These are phyloP conservation scores for Brachynemurus nebulosus DNA, from an alignment of 2,888 invertebrate species.

Conservation along the genomic window DNA sequence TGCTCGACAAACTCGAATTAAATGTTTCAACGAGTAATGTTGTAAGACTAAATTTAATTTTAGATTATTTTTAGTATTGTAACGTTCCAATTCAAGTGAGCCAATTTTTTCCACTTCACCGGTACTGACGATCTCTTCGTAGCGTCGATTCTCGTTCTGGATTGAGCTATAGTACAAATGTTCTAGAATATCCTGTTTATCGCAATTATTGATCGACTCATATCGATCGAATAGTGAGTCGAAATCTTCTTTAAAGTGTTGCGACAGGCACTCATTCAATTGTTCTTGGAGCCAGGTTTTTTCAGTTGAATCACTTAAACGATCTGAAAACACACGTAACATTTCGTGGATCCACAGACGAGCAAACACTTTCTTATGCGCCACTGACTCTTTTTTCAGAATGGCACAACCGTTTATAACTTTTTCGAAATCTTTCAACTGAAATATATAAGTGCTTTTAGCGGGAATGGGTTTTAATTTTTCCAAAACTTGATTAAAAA, in stretches of 20 bases:
- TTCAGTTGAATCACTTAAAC: slow-evolving; percentile 55
- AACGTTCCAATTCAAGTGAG: slow-evolving; percentile 53
- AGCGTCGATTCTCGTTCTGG: slow-evolving; percentile 64
- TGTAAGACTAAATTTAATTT: slow-evolving; percentile 76
- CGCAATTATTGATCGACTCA: no score
- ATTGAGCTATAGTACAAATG: slow-evolving; percentile 69
- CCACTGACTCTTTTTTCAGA: slow-evolving; percentile 59
- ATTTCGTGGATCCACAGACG: slow-evolving; percentile 77
- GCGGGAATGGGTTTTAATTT: slow-evolving; percentile 67
- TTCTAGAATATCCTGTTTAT: slow-evolving; percentile 62
- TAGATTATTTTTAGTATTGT: slow-evolving; percentile 63
- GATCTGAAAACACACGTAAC: slow-evolving; percentile 72
- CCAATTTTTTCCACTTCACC: slow-evolving; percentile 55
- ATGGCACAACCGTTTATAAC: slow-evolving; percentile 75
- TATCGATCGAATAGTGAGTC: no score
- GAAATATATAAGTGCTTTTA: slow-evolving; percentile 77
- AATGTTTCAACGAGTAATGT: slow-evolving; percentile 70
- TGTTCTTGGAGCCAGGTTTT: slow-evolving; percentile 58
- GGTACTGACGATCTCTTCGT: slow-evolving; percentile 68
- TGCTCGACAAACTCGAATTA: slow-evolving; percentile 67
- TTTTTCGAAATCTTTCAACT: slow-evolving; percentile 67
- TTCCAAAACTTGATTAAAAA: slow-evolving; percentile 56
- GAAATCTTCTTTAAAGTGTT: slow-evolving; percentile 68
- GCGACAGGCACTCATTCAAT: slow-evolving; percentile 50
- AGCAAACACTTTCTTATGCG: slow-evolving; percentile 51